phyloP scores from a whole-genome alignment of 1,140 invertebrate species.

The Lucilia sericata region DNA sequence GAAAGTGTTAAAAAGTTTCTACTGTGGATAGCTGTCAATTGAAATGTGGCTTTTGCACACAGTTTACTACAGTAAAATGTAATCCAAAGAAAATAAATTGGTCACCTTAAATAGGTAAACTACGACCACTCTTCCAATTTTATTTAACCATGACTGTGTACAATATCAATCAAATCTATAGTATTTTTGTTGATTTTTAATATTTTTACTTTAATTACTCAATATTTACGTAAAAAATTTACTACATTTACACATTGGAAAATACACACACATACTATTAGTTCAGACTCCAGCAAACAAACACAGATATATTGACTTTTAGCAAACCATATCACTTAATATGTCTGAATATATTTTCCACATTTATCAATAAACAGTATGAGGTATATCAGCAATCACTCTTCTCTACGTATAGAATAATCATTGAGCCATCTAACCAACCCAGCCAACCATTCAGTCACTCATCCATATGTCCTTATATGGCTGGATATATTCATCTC shows the following conservation, averaged over 20 bases:
- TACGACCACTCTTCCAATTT: neutral
- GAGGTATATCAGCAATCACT: neutral
- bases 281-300: neutral
- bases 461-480: neutral
- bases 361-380: neutral
- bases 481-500: neutral
- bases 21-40: no score
- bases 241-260: neutral
- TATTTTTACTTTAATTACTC: conserved; percentile 16
- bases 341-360: neutral
- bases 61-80: no score
- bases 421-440: neutral
- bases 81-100: no score
- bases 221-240: conserved; percentile 11
- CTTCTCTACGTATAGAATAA: neutral
- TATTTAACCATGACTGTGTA: neutral
- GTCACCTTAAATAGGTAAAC: neutral
- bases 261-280: neutral
- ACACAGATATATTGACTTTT: no score
- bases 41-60: no score
- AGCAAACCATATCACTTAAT: neutral
- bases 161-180: neutral
- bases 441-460: neutral
- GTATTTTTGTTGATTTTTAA: conserved; percentile 10
- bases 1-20: no score